Base-by-base conservation (phyloP, 23 tunicate genomes). In the Aplidium turbinatum region DNA sequence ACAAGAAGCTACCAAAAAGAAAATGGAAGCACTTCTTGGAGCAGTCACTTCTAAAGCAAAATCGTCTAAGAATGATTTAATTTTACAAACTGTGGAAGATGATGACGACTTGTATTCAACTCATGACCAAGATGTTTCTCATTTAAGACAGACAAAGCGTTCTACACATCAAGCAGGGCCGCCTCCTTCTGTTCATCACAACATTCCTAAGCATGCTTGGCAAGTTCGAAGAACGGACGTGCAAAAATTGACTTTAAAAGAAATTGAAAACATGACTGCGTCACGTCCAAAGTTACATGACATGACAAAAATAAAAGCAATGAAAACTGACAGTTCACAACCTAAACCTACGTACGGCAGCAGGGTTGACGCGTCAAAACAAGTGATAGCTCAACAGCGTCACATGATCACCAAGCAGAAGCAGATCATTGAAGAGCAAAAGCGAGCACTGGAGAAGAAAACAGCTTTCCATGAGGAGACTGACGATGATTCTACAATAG, bases 1-100 rank as follows among this genome's bases (percentile, higher is more conserved):
- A 16, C 91, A 77, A 28, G 73, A 85, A 57, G 36, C 45, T 2
- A 85, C 91, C 19, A 85, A 85, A 33, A 47, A 58, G 19, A 85
- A 85, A 39, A 85, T 85, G 91, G 71, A 85, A 55, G 91, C 91
- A 7, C 42, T 85, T 45, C 33, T 85, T 1, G 78, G 81, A 31
- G 73, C 76, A 18, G 78, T 85, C 29, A 27, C 63, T 1, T 61
- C 30, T 23, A 61, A 76, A 18, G 32, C 51, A 52, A 45, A 33
- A 4, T 40, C 67, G 13, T 29, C n/a, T 18, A 58, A 74, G 11
- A 42, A 47, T 61, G 82, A 62, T 32, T 46, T 76, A 16, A 42
- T 76, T 3, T 46, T 76, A 36, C 70, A 76, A 32, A 32, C 56
- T 28, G 22, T 76, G 4, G 82, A 76, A 61, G 82, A 76, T 27